A percentile compares a stretch with the other conserved stretches of the same genome.
phyloP scores from a whole-genome alignment of 2,113 vertebrate species.

The Syngnathus floridae region DNA sequence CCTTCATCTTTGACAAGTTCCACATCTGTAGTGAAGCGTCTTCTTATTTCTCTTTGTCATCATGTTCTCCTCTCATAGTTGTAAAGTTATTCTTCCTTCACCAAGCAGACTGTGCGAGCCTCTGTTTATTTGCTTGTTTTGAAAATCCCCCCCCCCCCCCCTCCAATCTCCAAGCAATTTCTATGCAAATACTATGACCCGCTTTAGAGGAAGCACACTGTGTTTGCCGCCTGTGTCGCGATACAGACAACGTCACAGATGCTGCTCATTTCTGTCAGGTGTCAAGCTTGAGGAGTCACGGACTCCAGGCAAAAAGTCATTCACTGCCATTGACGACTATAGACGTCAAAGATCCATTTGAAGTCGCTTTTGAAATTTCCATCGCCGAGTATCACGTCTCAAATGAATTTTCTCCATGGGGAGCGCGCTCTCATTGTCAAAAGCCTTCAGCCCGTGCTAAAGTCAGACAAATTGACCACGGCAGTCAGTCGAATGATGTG shows the following conservation, averaged over 20 bases:
- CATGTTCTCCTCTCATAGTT: conserved; percentile 38
- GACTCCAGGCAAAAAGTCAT: too few relatives aligned
- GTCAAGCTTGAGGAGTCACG: background rate
- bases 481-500: background rate
- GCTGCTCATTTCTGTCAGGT: conserved; percentile 28
- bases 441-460: background rate
- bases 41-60: conserved; percentile 6
- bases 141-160: too few relatives aligned
- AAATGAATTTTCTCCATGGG: too few relatives aligned
- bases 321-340: too few relatives aligned
- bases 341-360: too few relatives aligned
- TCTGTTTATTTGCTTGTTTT: conserved; percentile 26
- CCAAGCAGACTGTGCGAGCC: conserved; percentile 18
- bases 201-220: conserved; percentile 33
- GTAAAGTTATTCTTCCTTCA: conserved; percentile 41
- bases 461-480: background rate
- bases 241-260: background rate
- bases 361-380: too few relatives aligned
- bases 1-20: too few relatives aligned
- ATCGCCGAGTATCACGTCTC: too few relatives aligned
- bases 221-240: conserved; percentile 32
- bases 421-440: too few relatives aligned
- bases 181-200: conserved; percentile 58
- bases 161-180: conserved; percentile 62
- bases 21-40: too few relatives aligned